Evolutionary conservation across 2,888 invertebrate species (phyloP).

Genomic region (Stramonita haemastoma): DNA sequence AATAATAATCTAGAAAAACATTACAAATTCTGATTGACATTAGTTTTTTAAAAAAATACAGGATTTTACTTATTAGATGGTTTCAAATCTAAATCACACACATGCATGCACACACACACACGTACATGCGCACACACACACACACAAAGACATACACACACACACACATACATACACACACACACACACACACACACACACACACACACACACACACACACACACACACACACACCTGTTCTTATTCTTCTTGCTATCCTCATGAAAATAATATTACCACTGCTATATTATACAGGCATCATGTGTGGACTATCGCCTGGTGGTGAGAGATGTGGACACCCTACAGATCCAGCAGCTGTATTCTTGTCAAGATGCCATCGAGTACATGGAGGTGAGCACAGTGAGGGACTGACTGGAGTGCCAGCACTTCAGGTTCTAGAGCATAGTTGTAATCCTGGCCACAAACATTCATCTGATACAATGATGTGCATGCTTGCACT

Average conservation of each 20-base stretch:
- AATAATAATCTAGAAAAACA: too few species aligned
- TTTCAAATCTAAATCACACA: background rate
- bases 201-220: too few species aligned
- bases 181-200: too few species aligned
- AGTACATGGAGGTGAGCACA: slow-evolving; percentile 71
- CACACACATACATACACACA: background rate
- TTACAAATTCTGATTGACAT: too few species aligned
- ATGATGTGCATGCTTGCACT: too few species aligned
- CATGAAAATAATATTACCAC: background rate
- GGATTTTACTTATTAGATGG: too few species aligned
- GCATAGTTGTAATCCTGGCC: too few species aligned
- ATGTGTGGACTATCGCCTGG: slow-evolving; percentile 74
- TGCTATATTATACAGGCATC: slow-evolving; percentile 66
- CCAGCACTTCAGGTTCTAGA: too few species aligned
- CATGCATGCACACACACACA: background rate
- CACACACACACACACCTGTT: background rate
- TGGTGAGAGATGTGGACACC: slow-evolving; percentile 73
- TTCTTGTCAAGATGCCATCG: slow-evolving; percentile 76
- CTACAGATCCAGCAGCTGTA: slow-evolving; percentile 75
- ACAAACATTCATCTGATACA: too few species aligned
- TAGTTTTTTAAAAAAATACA: too few species aligned
- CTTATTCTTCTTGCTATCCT: background rate
- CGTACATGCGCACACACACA: background rate
- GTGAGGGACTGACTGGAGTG: too few species aligned
- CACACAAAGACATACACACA: too few species aligned